Base-by-base conservation (phyloP, 2,797 vertebrate genomes). In the Phalloptychus januarius region DNA sequence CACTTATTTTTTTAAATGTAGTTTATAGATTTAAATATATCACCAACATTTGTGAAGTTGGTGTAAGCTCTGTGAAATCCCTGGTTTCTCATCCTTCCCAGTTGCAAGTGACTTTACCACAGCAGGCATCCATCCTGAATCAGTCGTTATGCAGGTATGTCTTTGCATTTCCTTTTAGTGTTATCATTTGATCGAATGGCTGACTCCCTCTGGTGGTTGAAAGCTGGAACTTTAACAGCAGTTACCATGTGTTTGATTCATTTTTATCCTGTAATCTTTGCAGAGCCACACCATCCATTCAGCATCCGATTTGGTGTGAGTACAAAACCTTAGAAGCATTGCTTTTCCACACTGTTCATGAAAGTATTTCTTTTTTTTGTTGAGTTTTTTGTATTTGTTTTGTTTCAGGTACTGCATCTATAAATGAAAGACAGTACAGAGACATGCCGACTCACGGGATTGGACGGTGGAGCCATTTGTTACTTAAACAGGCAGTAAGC, bases 361-460 rank as follows among this genome's bases (percentile, higher is more conserved):
- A n/a, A n/a, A n/a, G n/a, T n/a, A n/a, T n/a, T n/a, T n/a, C n/a
- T n/a, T n/a, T n/a, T n/a, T n/a, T n/a, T n/a, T n/a, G n/a, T n/a
- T n/a, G 28, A 28, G 4, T 7, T n/a, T 38, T n/a, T n/a, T n/a
- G n/a, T n/a, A n/a, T n/a, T 5, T 48, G 4, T 31, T 73, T 46
- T 7, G 40, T 8, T 84, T 75, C 38, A 89, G 91, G 75, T 33
- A 31, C 79, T 23, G 75, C 54, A 2, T 75, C n/a, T 46, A 16
- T 73, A 15, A 92, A 73, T 50, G 88, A 85, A 10, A 95, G 97
- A 58, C 92, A 94, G 28, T 97, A 98, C 89, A 96, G 15, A 78
- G 79, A 94, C 36, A 95, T 88, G 81, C 97, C 98, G 0, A 96
- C 97, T 0, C 96, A 98, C 8, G 96, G 96, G 1, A 98, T 99